Conservation (phyloP, 1,140 invertebrate species). For the Heliconius hewitsoni region DNA sequence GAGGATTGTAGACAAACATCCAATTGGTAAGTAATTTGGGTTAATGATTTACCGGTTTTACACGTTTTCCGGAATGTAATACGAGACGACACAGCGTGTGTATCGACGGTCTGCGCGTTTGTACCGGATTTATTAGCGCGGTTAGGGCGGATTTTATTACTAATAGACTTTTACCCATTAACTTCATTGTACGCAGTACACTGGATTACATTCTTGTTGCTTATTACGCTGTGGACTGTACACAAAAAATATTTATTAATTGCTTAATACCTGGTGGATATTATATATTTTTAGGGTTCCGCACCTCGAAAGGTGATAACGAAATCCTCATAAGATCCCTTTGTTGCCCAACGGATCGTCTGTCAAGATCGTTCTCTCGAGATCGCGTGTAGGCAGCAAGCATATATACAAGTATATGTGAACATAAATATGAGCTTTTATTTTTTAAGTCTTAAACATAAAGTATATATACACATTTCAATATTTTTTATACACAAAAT, state of each 20-base stretch:
- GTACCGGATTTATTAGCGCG: slow-evolving; percentile 52
- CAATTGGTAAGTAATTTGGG: slow-evolving; percentile 54
- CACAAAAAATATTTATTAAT: too few relatives aligned
- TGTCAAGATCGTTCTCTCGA: too few relatives aligned
- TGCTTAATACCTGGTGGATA: too few relatives aligned
- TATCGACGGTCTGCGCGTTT: slow-evolving; percentile 23
- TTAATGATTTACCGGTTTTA: slow-evolving; percentile 66
- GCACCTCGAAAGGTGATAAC: too few relatives aligned
- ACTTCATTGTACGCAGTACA: slow-evolving; percentile 30
- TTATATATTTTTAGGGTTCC: too few relatives aligned
- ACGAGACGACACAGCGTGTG: slow-evolving; percentile 36
- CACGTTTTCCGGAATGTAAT: slow-evolving; percentile 48
- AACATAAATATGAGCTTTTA: neutral
- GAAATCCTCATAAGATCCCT: too few relatives aligned
- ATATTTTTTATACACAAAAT: neutral
- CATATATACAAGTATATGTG: too few relatives aligned
- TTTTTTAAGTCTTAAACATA: neutral
- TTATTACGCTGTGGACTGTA: neutral
- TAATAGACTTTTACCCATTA: slow-evolving; percentile 60
- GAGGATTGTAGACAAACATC: slow-evolving; percentile 8
- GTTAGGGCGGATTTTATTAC: slow-evolving; percentile 59
- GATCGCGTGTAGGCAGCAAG: too few relatives aligned
- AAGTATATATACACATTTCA: neutral
- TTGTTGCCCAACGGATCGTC: too few relatives aligned
- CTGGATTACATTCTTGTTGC: slow-evolving; percentile 10